phyloP scores from a whole-genome alignment of 2,797 vertebrate genomes.

The Novumbra hubbsi region DNA sequence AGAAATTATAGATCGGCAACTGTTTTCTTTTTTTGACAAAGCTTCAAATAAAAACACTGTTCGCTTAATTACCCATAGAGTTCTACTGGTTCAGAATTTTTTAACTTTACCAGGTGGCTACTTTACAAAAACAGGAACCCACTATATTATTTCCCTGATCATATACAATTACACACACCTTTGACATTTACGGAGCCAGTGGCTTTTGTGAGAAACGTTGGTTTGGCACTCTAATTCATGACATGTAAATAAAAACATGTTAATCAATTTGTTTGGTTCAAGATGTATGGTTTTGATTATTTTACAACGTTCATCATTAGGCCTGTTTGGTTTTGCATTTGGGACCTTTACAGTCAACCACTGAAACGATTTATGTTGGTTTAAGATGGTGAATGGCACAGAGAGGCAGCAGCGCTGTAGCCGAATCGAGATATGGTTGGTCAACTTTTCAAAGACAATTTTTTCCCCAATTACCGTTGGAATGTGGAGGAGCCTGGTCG shows the following conservation, averaged over 20 bases:
- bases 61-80: not conserved
- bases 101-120: not conserved
- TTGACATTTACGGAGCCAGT: not conserved
- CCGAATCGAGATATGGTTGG: not conserved
- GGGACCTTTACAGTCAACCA: not conserved
- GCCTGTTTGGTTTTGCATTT: not conserved
- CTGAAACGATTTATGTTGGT: not conserved
- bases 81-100: not conserved
- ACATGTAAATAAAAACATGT: conserved; percentile 16
- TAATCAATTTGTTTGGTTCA: not conserved
- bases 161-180: not conserved
- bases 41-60: no score
- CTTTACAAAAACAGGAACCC: not conserved
- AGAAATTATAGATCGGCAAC: not conserved
- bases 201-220: not conserved
- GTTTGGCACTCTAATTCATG: conserved; percentile 15
- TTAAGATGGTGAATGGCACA: not conserved
- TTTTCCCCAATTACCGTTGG: not conserved
- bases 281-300: not conserved
- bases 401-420: not conserved
- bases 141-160: not conserved
- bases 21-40: not conserved
- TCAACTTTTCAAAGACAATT: not conserved
- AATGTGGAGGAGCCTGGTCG: not conserved
- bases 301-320: not conserved